Evolutionary conservation across 1,140 invertebrate species (phyloP), one percentile per base, ranked within the genome.

Genomic region (Cyclargus thomasi): DNA sequence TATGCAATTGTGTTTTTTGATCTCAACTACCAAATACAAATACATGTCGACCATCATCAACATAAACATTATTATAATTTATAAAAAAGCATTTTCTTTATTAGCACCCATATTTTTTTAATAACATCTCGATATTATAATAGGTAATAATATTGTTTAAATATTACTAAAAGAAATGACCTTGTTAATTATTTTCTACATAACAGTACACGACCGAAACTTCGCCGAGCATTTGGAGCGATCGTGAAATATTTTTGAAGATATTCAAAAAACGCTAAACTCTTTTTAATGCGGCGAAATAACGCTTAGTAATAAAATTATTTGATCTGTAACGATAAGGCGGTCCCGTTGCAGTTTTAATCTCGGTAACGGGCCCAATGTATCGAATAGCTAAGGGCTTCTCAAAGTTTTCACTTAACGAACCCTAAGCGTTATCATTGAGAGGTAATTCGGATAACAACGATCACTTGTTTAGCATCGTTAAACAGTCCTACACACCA

Each of bases 301-400:
- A 47, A 47, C 14, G 39, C 39, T 47, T 47, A 47, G 39, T 47
- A 47, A 47, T 47, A 47, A 47, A 47, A 47, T 47, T 14, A 47
- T 47, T 47, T 47, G 7, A 47, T 47, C 39, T 47, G 14, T 14
- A 47, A 47, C 39, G 39, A 47, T 47, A 47, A 47, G 11, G 11
- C 14, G 39, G 14, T 47, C 39, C 39, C 39, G 39, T 47, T 47
- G 11, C 39, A 47, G 10, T 47, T 47, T 47, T 47, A 4, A 74
- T 76, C 70, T 63, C 67, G 69, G 36, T 76, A 74, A 76, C 74
- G 74, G 71, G 8, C 59, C 65, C 53, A 47, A 65, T 67, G 65
- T 70, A 70, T 74, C 65, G 69, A 68, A 39, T 69, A 67, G 29
- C 1, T 8, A 29, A 29, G 29, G 29, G 29, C 8, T 29, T 29